A percentile compares a stretch with the other conserved stretches of the same genome.
Evolutionary conservation across 1,140 invertebrate species (phyloP).

Genomic region (Drosophila nigromelanica): DNA sequence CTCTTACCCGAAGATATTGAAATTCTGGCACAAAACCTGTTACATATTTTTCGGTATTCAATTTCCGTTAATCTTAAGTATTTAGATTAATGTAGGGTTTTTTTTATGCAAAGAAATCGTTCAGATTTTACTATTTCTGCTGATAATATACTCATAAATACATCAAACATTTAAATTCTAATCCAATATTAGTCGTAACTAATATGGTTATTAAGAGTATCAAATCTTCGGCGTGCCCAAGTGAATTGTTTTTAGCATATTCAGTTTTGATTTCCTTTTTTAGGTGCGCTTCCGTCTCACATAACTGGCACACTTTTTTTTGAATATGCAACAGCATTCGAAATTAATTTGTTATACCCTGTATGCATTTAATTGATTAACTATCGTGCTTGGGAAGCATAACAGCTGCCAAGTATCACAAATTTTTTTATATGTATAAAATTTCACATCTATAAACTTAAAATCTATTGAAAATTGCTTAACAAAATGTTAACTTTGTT

Average conservation of each 20-base stretch:
- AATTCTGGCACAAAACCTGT: not conserved
- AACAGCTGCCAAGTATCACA: not conserved
- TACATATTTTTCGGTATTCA: not conserved
- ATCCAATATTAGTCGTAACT: too few relatives aligned
- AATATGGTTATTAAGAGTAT: not conserved
- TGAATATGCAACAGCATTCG: conserved; percentile 69
- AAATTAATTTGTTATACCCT: conserved; percentile 46
- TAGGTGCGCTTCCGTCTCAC: conserved; percentile 62
- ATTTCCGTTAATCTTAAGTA: not conserved
- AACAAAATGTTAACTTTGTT: too few relatives aligned
- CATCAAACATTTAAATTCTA: too few relatives aligned
- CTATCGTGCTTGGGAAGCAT: not conserved
- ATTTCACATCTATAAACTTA: not conserved
- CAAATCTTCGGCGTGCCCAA: not conserved
- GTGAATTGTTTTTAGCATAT: not conserved
- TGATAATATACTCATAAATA: too few relatives aligned
- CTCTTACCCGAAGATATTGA: not conserved
- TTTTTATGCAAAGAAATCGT: too few relatives aligned
- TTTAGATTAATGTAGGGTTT: too few relatives aligned
- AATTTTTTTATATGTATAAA: too few relatives aligned
- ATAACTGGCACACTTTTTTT: conserved; percentile 77
- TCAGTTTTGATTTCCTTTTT: conserved; percentile 48
- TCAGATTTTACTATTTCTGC: too few relatives aligned
- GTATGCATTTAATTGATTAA: not conserved
- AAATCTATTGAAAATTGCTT: not conserved